phyloP scores from a whole-genome alignment of 2,113 vertebrate genomes.

The Calidris pygmaea region DNA sequence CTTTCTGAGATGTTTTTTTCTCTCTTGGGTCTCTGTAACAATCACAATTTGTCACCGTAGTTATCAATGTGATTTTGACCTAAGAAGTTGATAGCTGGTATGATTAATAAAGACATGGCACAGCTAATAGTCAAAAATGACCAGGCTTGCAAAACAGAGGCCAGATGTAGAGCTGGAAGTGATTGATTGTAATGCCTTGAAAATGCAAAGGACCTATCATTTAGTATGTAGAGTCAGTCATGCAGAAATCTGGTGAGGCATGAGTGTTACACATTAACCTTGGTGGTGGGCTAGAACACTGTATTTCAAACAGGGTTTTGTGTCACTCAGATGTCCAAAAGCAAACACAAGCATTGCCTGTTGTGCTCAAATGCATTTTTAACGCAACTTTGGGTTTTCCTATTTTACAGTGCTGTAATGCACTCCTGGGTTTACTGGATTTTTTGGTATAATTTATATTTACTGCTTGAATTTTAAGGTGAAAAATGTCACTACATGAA shows the following conservation, averaged over 20 bases:
- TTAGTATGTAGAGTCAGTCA: neutral
- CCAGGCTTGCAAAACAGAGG: neutral
- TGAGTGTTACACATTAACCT: constrained; percentile 12
- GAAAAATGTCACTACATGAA: neutral
- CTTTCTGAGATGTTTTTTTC: neutral
- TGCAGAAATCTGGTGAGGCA: neutral
- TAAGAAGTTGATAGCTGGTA: neutral
- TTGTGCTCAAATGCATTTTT: neutral
- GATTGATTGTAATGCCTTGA: constrained; percentile 1
- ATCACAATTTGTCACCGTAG: neutral
- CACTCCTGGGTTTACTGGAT: neutral
- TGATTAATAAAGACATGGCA: neutral
- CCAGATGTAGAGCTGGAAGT: neutral
- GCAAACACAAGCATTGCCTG: neutral
- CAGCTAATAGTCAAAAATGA: neutral
- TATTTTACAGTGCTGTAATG: neutral
- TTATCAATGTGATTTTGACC: neutral
- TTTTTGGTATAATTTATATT: neutral
- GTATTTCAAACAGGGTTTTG: neutral
- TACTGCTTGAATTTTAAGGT: neutral
- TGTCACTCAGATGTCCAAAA: neutral
- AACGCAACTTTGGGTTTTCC: neutral
- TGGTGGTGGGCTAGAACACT: neutral
- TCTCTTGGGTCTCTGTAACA: neutral
- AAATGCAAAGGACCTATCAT: neutral